phyloP scores from a whole-genome alignment of 2,797 vertebrate species.

The Microchirus variegatus region DNA sequence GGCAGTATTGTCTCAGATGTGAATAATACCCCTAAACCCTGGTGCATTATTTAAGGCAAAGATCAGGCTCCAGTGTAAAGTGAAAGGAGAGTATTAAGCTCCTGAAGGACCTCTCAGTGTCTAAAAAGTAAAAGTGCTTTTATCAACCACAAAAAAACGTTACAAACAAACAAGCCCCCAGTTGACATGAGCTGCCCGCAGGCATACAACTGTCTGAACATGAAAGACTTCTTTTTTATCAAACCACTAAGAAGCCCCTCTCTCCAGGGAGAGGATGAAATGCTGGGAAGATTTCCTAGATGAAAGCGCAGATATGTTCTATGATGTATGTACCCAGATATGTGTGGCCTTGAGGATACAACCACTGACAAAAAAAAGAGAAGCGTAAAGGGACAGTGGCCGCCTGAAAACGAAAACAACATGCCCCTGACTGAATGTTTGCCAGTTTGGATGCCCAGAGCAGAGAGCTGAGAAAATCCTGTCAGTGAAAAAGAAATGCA shows the following conservation, averaged over 20 bases:
- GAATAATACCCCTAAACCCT: no score
- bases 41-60: no score
- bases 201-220: slow-evolving; percentile 50
- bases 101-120: slow-evolving; percentile 7
- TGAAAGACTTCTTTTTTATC: slow-evolving; percentile 61
- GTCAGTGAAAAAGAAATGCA: slow-evolving; percentile 10
- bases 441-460: slow-evolving; percentile 22
- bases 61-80: not conserved
- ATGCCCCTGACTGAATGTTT: slow-evolving; percentile 14
- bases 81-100: slow-evolving; percentile 2
- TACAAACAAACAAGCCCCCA: slow-evolving; percentile 54
- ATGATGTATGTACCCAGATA: slow-evolving; percentile 52
- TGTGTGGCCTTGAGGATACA: slow-evolving; percentile 12
- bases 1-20: no score
- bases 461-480: slow-evolving; percentile 10
- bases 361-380: slow-evolving; percentile 11
- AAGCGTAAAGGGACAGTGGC: slow-evolving; percentile 25
- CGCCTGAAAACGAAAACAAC: slow-evolving; percentile 37
- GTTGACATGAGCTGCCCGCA: slow-evolving; percentile 37
- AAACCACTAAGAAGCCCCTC: slow-evolving; percentile 42
- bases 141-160: slow-evolving; percentile 47
- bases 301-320: slow-evolving; percentile 56
- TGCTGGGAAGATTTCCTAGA: slow-evolving; percentile 57
- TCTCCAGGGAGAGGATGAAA: slow-evolving; percentile 50
- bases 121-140: slow-evolving; percentile 35